Evolutionary conservation across 2,113 vertebrate species (phyloP).

Genomic region (Tetrax tetrax): DNA sequence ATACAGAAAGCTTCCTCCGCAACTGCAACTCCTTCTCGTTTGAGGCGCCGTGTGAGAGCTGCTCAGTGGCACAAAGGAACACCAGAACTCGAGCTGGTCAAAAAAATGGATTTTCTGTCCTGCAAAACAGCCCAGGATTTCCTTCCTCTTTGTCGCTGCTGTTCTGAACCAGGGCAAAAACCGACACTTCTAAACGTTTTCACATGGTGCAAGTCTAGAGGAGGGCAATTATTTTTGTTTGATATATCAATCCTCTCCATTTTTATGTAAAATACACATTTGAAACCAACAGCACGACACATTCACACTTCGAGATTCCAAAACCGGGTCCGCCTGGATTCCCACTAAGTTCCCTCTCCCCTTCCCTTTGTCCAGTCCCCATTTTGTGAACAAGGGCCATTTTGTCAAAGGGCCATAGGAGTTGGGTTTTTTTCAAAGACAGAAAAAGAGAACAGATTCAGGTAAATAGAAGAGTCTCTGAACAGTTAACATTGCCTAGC

Average conservation of each 20-base stretch:
- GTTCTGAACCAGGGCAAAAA: not conserved
- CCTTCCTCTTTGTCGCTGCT: not conserved
- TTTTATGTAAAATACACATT: not conserved
- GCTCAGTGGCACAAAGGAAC: not conserved
- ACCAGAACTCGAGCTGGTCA: not conserved
- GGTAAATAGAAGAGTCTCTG: not conserved
- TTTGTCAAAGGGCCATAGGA: not conserved
- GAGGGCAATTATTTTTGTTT: not conserved
- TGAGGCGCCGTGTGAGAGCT: not conserved
- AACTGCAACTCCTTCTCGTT: not conserved
- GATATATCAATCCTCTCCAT: not conserved
- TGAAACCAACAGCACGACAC: not conserved
- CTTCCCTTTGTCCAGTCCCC: not conserved
- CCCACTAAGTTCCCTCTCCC: not conserved
- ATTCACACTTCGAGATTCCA: not conserved
- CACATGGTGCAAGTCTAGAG: not conserved
- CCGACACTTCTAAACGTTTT: not conserved
- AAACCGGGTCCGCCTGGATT: not conserved
- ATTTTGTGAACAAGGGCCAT: not conserved
- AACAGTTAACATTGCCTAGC: not conserved
- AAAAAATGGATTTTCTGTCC: constrained; percentile 18
- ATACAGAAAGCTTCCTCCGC: not conserved
- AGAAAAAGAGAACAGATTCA: not conserved
- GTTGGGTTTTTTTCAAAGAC: not conserved
- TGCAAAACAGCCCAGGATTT: not conserved